Evolutionary conservation across 1,140 invertebrate genomes (phyloP).

Genomic region (Epicauta chinensis): DNA sequence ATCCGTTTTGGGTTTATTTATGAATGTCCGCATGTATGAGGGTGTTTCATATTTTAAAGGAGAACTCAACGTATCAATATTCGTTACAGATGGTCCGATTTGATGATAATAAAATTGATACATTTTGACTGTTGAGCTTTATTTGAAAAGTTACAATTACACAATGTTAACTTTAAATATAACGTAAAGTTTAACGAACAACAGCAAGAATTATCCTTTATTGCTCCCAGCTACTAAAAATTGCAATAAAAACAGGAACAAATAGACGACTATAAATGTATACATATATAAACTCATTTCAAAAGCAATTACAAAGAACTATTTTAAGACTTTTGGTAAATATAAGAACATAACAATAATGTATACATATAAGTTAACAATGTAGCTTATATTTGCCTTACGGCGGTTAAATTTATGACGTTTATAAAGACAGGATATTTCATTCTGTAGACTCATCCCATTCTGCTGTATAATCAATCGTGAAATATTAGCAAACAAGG

Average conservation of each 20-base stretch:
- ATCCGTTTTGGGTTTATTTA: too few species aligned
- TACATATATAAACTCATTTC: conserved; percentile 18
- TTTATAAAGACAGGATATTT: conserved; percentile 6
- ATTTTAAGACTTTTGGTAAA: conserved; percentile 18
- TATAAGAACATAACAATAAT: conserved; percentile 16
- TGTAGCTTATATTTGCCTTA: conserved; percentile 20
- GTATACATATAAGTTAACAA: conserved; percentile 21
- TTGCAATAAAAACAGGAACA: conserved; percentile 14
- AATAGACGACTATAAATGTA: conserved; percentile 15
- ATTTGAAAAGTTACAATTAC: too few species aligned
- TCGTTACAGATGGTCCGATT: too few species aligned
- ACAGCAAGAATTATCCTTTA: conserved; percentile 1
- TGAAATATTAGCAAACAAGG: conserved; percentile 18
- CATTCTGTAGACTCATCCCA: conserved; percentile 9
- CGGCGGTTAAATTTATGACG: conserved; percentile 12
- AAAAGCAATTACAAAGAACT: conserved; percentile 22
- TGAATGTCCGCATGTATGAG: too few species aligned
- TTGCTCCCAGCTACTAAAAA: not conserved
- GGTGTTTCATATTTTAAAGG: too few species aligned
- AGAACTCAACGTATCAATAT: too few species aligned
- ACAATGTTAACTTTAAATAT: not conserved
- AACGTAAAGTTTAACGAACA: not conserved
- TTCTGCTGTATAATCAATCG: conserved; percentile 12
- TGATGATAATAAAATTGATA: too few species aligned
- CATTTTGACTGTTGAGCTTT: too few species aligned